Base-by-base conservation (phyloP, 2,888 invertebrate species). In the Chaetogeoica ovagalla region DNA sequence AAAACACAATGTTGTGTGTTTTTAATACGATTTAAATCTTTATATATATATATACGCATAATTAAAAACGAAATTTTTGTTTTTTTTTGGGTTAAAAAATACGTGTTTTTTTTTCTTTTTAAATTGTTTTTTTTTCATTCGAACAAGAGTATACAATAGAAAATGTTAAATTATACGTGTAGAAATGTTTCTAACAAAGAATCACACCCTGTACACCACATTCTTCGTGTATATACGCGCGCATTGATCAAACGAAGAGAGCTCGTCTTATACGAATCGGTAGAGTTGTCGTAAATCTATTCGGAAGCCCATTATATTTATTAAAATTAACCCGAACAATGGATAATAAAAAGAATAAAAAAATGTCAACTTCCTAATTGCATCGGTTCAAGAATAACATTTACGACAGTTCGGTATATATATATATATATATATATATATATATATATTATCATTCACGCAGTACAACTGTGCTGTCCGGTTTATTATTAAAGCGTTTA, bases 301-400 rank as follows among this genome's bases (percentile, higher is more conserved):
- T 62, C 55, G 19, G 39, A 39, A 63, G 21, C 52, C 70, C 39
- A 70, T 70, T 77, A 77, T 63, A 70, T 70, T 77, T 77, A 62
- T 62, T 77, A 55, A 77, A 77, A 70, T 70, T 13, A 62, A 70
- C 13, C 19, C 19, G 55, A 77, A 77, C 77, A 77, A 77, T 77
- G 21, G 62, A 63, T 60, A 17, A 70, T 77, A 77, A 77, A 77
- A 69, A 52, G 23, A 23, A 39, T 60, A 43, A 17, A 70, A 19
- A 60, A 60, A 68, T 37, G 21, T 55, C 52, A 23, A 77, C 48
- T 69, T 63, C 77, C 70, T 77, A 77, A 77, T 77, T 77, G 77
- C 62, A 63, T 70, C 13, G 55, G 62, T 70, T 77, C 19, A 23
- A 62, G 70, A 77, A 55, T 77, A 70, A 70, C 55, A 62, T 70